These are phyloP conservation scores for Charaxes varanes DNA, from an alignment of 1,140 invertebrate genomes.

Conservation along the genomic window DNA sequence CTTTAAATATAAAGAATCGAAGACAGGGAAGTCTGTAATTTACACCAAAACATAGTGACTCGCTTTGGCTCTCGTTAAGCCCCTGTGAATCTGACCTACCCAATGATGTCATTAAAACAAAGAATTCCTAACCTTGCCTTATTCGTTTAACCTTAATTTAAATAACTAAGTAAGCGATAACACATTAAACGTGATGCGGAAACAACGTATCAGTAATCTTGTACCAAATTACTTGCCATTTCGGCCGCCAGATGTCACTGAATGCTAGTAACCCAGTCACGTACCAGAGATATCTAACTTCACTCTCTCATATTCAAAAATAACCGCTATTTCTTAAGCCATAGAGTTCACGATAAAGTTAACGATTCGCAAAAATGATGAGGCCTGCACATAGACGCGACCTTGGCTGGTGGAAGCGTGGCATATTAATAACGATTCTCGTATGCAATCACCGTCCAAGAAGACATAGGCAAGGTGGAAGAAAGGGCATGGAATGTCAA, in stretches of 20 bases:
- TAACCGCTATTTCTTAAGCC: slow-evolving; percentile 9
- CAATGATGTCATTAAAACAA: neutral
- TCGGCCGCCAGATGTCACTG: slow-evolving; percentile 49
- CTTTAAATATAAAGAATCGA: too few species aligned
- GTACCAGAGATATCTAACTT: slow-evolving; percentile 29
- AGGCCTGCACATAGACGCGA: slow-evolving; percentile 44
- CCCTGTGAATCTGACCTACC: neutral
- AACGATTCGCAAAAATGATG: slow-evolving; percentile 21
- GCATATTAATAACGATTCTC: slow-evolving; percentile 66
- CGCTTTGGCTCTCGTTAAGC: too few species aligned
- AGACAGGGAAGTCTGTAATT: too few species aligned
- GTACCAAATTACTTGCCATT: slow-evolving; percentile 37
- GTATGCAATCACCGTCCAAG: slow-evolving; percentile 63
- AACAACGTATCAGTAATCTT: slow-evolving; percentile 27
- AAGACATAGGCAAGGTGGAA: slow-evolving; percentile 69
- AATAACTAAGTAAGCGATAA: slow-evolving; percentile 3
- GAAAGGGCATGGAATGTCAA: slow-evolving; percentile 71
- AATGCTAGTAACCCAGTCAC: slow-evolving; percentile 43
- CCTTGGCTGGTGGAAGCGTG: slow-evolving; percentile 53
- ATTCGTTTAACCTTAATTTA: slow-evolving; percentile 4
- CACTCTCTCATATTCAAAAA: slow-evolving; percentile 4
- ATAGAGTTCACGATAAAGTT: slow-evolving; percentile 24
- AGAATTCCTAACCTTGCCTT: neutral
- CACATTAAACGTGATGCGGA: slow-evolving; percentile 29
- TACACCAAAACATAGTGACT: too few species aligned